phyloP scores from a whole-genome alignment of 2,113 vertebrate genomes.

The Toxotes chatareus region DNA sequence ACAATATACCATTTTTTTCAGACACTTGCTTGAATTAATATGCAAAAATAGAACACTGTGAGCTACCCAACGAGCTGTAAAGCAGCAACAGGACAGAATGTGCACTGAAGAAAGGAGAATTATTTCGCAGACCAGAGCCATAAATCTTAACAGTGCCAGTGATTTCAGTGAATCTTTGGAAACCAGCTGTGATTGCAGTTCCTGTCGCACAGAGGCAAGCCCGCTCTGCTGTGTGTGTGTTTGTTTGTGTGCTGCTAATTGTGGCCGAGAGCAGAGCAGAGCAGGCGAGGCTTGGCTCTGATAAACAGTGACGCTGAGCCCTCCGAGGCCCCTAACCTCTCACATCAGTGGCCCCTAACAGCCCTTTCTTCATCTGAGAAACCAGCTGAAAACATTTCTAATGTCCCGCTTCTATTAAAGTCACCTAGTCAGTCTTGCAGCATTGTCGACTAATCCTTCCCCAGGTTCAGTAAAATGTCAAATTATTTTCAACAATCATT shows the following conservation, averaged over 20 bases:
- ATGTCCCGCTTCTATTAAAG: conserved; percentile 17
- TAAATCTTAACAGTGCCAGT: conserved; percentile 41
- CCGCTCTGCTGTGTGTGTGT: conserved; percentile 58
- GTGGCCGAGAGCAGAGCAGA: conserved; percentile 66
- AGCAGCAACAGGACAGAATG: conserved; percentile 36
- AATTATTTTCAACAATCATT: neutral
- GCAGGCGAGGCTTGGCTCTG: conserved; percentile 57
- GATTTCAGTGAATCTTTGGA: conserved; percentile 58
- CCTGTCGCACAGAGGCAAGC: conserved; percentile 53
- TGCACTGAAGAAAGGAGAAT: conserved; percentile 19
- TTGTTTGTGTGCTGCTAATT: conserved; percentile 78
- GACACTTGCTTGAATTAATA: conserved; percentile 34
- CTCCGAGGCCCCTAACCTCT: conserved; percentile 64
- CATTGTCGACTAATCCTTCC: neutral
- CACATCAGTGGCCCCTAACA: conserved; percentile 49
- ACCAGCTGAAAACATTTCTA: conserved; percentile 30
- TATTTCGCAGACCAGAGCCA: conserved; percentile 61
- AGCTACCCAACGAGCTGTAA: conserved; percentile 13
- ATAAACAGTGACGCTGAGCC: conserved; percentile 62
- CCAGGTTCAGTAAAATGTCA: neutral
- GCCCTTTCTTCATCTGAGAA: conserved; percentile 28
- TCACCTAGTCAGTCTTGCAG: neutral
- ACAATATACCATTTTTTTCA: conserved; percentile 34
- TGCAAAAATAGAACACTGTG: conserved; percentile 23
- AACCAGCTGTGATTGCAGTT: conserved; percentile 62